Conservation (phyloP, 1,140 invertebrate genomes). For the Limonius californicus region DNA sequence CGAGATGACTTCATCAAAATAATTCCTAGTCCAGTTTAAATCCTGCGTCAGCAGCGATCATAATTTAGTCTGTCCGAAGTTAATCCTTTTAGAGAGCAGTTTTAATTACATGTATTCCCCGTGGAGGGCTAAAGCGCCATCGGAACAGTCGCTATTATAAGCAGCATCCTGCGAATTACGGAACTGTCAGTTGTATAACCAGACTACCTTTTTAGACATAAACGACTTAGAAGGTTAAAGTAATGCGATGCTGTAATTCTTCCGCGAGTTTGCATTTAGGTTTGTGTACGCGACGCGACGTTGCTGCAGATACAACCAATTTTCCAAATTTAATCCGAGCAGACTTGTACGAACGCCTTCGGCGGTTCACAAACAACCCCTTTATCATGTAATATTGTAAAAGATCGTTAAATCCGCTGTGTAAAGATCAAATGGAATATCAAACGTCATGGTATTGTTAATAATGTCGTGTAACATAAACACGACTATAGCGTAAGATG, state of each 20-base stretch:
- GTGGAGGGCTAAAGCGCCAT: constrained; percentile 33
- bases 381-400: background rate
- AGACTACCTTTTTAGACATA: background rate
- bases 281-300: background rate
- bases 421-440: constrained; percentile 23
- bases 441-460: constrained; percentile 27
- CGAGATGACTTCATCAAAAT: constrained; percentile 28
- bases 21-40: constrained; percentile 35
- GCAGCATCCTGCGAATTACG: background rate
- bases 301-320: background rate
- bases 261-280: background rate
- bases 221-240: background rate
- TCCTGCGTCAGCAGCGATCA: constrained; percentile 32
- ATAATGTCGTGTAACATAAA: constrained; percentile 26
- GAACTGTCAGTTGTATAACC: background rate
- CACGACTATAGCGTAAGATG: constrained; percentile 18
- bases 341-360: background rate
- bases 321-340: background rate
- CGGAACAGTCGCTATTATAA: background rate
- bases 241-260: too few relatives aligned
- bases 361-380: background rate
- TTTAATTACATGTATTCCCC: constrained; percentile 43
- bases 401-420: constrained; percentile 9
- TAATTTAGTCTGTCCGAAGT: constrained; percentile 41
- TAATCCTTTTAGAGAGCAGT: constrained; percentile 43